Evolutionary conservation across 1,140 invertebrate genomes (phyloP), one percentile per base, ranked within the genome.

Genomic region (Proales similis): DNA sequence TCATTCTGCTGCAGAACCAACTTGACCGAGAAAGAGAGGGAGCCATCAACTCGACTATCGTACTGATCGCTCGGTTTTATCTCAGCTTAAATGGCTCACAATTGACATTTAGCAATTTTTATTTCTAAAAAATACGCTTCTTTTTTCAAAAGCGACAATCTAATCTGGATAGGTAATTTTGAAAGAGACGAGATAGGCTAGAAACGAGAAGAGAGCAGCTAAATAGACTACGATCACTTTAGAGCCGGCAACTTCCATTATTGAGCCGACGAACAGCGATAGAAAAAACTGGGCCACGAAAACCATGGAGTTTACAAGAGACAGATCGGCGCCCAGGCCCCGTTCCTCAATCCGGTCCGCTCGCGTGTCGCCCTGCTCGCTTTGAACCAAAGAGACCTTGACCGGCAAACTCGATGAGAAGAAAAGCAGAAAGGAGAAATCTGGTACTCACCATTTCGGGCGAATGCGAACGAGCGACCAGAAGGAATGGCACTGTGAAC

Each of bases 401-500:
- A 12, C 12, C 12, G 27, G 36, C 20, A 27, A 63, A 63, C 30
- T 49, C 43, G 22, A 49, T 49, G 14, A 38, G 5, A 38, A 63
- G 36, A 1, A 26, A 22, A 20, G 27, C 11, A 19, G 17, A 49
- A 27, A 29, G 29, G 29, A 29, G 46, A 39, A 14, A 14, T 30
- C 36, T 33, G 24, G 29, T 17, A 63, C 66, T 83, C 79, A 93
- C 90, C 77, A 82, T 84, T 65, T 86, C 84, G 30, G 82, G 83
- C 9, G 86, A 83, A 71, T 95, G 91, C 71, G 94, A 95, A 70
- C 91, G 86, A 1, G 91, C 90, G 7, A 95, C 82, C 17, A 95
- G 77, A 11, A 95, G 75, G 71, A 93, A 95, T 1, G 91, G 91
- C 88, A 95, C 91, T 2, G 90, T 96, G 72, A 96, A 95, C 9